Base-by-base conservation (phyloP, 2,797 vertebrate genomes). In the Eulemur mongoz region DNA sequence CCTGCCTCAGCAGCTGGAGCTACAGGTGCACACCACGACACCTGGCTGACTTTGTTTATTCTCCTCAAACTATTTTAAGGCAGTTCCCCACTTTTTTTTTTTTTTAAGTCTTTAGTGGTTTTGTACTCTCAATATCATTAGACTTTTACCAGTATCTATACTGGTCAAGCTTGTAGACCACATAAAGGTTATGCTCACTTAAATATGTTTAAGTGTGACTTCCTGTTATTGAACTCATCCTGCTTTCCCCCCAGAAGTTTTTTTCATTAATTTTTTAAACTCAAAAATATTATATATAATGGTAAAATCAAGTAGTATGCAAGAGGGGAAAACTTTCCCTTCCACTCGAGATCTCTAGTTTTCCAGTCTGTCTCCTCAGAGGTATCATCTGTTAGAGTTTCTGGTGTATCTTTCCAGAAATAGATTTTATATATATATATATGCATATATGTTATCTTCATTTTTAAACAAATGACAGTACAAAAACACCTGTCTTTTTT, bases 401-500 rank as follows among this genome's bases (percentile, higher is more conserved):
- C 32, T 82, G 35, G 35, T 70, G 0, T 89, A n/a, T 80, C 32
- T 45, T 81, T 70, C 18, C 35, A 94, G 73, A 93, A 87, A 79
- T 87, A 90, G 69, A 89, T 38, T 38, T 38, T 38, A 81, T 90
- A 82, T 90, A 40, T 2, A 38, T 54, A 78, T 57, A n/a, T 48
- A 72, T 69, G n/a, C 52, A 78, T 63, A 43, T 84, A 15, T 52
- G 52, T 75, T 85, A 76, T 76, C 48, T 92, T 94, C 76, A 82
- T 78, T 78, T 95, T 94, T 73, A 72, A 84, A 91, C 15, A 81
- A 72, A 69, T 54, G 79, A 92, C 57, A 93, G 25, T 59, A 67
- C 20, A 88, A 57, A 40, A 85, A 23, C 59, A 80, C 15, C 7
- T 87, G 10, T 63, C 18, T 43, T 61, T 81, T 38, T 38, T 85